Conservation (phyloP, 2,888 invertebrate species). For the Rotaria magnacalcarata region DNA sequence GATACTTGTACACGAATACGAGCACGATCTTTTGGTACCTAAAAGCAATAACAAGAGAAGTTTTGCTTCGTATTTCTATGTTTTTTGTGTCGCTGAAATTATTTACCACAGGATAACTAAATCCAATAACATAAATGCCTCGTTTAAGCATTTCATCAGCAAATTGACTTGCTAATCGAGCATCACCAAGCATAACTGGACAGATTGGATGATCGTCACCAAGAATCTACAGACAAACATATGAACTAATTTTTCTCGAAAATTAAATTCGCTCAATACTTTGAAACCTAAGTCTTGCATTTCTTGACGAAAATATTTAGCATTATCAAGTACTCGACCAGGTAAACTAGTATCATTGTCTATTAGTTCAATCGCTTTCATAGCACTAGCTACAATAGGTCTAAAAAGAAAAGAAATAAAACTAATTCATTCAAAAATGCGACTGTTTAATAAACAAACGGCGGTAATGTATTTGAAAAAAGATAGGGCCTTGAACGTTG, state of each 20-base stretch:
- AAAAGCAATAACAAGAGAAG: neutral
- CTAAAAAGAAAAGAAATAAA: neutral
- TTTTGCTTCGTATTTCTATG: neutral
- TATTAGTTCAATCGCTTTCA: constrained; percentile 8
- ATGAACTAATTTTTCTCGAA: too few species aligned
- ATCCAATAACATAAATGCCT: constrained; percentile 87
- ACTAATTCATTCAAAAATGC: neutral
- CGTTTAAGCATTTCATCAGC: constrained; percentile 76
- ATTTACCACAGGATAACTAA: constrained; percentile 77
- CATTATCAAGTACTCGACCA: neutral
- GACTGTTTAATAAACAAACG: constrained; percentile 70
- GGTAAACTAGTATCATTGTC: neutral
- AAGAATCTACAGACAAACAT: constrained; percentile 49
- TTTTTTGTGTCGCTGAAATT: neutral
- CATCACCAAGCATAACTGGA: constrained; percentile 75
- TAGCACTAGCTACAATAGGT: neutral
- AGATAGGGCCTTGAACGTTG: constrained; percentile 80
- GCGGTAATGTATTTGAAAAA: constrained; percentile 83
- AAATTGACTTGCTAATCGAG: constrained; percentile 72
- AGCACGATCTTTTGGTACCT: constrained; percentile 71
- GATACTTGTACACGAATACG: constrained; percentile 82
- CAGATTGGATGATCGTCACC: constrained; percentile 61
- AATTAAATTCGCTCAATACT: neutral
- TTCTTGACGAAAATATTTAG: neutral
- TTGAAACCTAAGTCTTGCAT: neutral